Evolutionary conservation across 1,140 invertebrate genomes (phyloP).

Genomic region (Bombus picipes): DNA sequence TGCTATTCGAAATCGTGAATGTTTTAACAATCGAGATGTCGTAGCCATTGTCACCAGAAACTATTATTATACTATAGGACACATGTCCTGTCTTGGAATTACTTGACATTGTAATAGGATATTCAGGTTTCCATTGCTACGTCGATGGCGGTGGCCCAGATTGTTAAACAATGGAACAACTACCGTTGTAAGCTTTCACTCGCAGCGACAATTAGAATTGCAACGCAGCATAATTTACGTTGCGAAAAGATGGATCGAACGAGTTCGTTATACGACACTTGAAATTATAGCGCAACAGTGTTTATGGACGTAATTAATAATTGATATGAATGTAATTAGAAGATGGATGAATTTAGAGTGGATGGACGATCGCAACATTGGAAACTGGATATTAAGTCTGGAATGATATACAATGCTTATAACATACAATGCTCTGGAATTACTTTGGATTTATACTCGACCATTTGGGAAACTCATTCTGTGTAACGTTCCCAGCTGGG

Average conservation of each 20-base stretch:
- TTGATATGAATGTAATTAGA: neutral
- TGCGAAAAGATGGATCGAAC: neutral
- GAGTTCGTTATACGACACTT: neutral
- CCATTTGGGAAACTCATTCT: neutral
- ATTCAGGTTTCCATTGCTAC: slow-evolving; percentile 2
- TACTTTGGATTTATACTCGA: neutral
- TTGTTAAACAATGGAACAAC: slow-evolving; percentile 18
- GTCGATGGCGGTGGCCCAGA: slow-evolving; percentile 41
- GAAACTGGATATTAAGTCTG: neutral
- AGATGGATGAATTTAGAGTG: no score
- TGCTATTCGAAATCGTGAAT: neutral
- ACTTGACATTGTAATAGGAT: slow-evolving; percentile 21
- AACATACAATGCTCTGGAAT: neutral
- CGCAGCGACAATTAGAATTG: slow-evolving; percentile 22
- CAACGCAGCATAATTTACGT: neutral
- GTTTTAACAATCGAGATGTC: slow-evolving; percentile 7
- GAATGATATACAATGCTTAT: no score
- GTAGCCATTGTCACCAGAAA: slow-evolving; percentile 19
- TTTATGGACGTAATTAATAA: neutral
- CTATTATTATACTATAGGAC: slow-evolving; percentile 16
- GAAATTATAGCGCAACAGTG: neutral
- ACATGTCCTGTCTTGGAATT: slow-evolving; percentile 27
- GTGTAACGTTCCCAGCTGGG: neutral
- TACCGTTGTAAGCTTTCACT: neutral
- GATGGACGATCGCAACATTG: neutral